These are phyloP conservation scores for Pristionchus exspectatus DNA, from an alignment of 2,888 invertebrate species.

Conservation along the genomic window DNA sequence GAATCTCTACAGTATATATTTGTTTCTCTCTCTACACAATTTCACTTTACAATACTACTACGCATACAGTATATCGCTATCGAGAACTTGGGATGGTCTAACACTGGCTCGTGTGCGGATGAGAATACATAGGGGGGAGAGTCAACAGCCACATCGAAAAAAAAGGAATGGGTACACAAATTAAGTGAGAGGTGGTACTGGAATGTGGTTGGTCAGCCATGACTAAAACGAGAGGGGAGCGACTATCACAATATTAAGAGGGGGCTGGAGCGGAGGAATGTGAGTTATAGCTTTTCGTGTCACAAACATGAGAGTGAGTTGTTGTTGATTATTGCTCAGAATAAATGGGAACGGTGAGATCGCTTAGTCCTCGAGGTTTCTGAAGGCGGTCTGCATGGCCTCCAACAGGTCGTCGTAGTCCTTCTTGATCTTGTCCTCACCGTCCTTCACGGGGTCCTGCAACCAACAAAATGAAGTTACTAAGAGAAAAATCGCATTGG, in stretches of 20 bases:
- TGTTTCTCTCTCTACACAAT: constrained; percentile 37
- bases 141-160: constrained; percentile 8
- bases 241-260: constrained; percentile 39
- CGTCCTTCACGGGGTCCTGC: constrained; percentile 97
- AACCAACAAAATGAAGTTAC: constrained; percentile 63
- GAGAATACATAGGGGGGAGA: constrained; percentile 6
- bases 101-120: constrained; percentile 5
- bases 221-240: constrained; percentile 10
- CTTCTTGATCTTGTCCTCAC: constrained; percentile 95
- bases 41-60: constrained; percentile 43
- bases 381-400: constrained; percentile 96
- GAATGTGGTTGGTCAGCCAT: not conserved
- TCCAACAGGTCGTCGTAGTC: constrained; percentile 97
- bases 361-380: constrained; percentile 95
- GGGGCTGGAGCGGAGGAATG: constrained; percentile 20
- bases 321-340: constrained; percentile 24
- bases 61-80: constrained; percentile 7
- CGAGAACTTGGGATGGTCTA: not conserved
- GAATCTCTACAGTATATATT: constrained; percentile 50
- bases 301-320: constrained; percentile 34
- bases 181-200: constrained; percentile 6
- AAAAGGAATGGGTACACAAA: not conserved
- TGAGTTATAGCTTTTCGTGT: constrained; percentile 43
- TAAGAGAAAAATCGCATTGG: not conserved
- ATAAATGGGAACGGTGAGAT: not conserved